Evolutionary conservation across 2,797 vertebrate genomes (phyloP), one percentile per base, ranked within the genome.

Genomic region (Catamblyrhynchus diadema): DNA sequence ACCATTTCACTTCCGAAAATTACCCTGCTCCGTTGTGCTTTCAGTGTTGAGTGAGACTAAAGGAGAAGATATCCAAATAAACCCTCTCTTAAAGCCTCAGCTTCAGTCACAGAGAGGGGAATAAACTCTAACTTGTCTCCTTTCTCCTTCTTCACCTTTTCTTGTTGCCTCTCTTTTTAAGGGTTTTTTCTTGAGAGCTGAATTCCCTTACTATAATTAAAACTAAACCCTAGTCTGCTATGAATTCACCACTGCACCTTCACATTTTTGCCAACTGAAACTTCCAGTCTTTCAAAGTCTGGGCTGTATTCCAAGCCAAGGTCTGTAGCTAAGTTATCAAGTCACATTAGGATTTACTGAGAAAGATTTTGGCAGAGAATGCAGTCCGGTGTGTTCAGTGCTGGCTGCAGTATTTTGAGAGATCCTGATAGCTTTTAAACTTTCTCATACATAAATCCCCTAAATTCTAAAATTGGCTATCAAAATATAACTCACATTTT

Each of bases 261-360:
- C 81, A 60, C 50, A 48, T 62, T 92, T 89, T 71, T 94, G 89
- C 90, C 84, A 85, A 70, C 82, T 93, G 69, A 88, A 90, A 93
- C 83, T 89, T 78, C 81, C 86, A 94, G 83, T 48, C 90, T 88
- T 90, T 88, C 93, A 72, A 73, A 93, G 79, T 79, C 69, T 64
- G 93, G 95, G 96, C 93, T 59, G 50, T 48, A 25, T 53, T 90
- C 91, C 96, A 96, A 80, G 70, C 15, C 48, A 78, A 82, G 79
- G 86, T 88, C 93, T 17, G 12, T 61, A 92, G 90, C 94, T 86
- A 88, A 91, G 79, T 96, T 96, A 95, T 90, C 95, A 81, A 96
- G 91, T 89, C 94, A 91, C 27, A 27, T 81, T 86, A 95, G 75
- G 92, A 91, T 96, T 96, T 94, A 91, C 82, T 94, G 50, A 90